phyloP scores from a whole-genome alignment of 2,113 vertebrate genomes.

The Neogobius melanostomus region DNA sequence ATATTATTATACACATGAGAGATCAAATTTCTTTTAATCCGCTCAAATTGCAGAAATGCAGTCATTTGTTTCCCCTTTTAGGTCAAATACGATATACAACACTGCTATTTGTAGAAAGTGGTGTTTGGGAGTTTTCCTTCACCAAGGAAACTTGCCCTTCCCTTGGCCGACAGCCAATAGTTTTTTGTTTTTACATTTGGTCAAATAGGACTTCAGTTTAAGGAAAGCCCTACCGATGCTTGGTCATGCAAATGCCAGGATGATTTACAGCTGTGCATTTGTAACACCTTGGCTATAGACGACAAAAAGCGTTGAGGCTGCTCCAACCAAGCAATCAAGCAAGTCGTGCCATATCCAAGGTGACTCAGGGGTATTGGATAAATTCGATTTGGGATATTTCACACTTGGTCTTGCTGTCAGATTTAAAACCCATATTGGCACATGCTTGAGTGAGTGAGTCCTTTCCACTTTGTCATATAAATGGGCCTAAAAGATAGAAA shows the following conservation, averaged over 20 bases:
- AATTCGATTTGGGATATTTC: constrained; percentile 52
- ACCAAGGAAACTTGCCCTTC: too few species aligned
- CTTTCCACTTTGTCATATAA: constrained; percentile 25
- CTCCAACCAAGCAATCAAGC: constrained; percentile 48
- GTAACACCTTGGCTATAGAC: constrained; percentile 24
- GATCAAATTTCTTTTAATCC: too few species aligned
- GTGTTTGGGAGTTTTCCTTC: too few species aligned
- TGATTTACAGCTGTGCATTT: constrained; percentile 35
- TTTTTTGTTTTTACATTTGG: not conserved
- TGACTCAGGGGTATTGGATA: constrained; percentile 56
- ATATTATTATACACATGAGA: too few species aligned
- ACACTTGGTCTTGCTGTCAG: constrained; percentile 38
- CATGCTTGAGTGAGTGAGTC: constrained; percentile 27
- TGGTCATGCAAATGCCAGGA: constrained; percentile 25
- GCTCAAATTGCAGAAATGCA: too few species aligned
- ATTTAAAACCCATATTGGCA: constrained; percentile 43
- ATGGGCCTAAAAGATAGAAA: not conserved
- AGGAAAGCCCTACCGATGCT: constrained; percentile 11
- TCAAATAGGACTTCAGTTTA: not conserved
- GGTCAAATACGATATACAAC: too few species aligned
- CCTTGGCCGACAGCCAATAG: too few species aligned
- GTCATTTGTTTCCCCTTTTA: too few species aligned
- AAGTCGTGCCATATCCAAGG: constrained; percentile 44
- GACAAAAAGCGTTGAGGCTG: constrained; percentile 25
- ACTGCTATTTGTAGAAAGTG: too few species aligned